phyloP scores from a whole-genome alignment of 2,113 vertebrate species.

The Ia io region DNA sequence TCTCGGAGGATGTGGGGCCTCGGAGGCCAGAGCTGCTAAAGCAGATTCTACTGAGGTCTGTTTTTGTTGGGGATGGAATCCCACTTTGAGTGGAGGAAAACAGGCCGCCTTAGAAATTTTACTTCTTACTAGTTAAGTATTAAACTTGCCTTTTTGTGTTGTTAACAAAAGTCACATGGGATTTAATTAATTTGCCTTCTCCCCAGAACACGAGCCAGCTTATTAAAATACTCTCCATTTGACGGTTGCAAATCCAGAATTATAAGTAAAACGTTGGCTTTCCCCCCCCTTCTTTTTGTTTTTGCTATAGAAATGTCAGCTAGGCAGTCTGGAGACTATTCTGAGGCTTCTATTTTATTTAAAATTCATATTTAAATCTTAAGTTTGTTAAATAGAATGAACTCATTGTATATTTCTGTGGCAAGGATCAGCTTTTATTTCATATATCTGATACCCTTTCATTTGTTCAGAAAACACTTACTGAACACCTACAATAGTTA shows the following conservation, averaged over 20 bases:
- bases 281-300: background rate
- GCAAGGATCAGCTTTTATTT: background rate
- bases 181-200: slow-evolving; percentile 37
- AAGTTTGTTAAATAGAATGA: background rate
- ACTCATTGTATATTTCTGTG: background rate
- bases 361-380: background rate
- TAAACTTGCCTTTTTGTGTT: slow-evolving; percentile 34
- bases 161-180: slow-evolving; percentile 36
- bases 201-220: background rate
- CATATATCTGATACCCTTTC: background rate
- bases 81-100: background rate
- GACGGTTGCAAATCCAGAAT: slow-evolving; percentile 15
- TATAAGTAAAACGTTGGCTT: background rate
- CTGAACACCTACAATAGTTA: background rate
- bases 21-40: background rate
- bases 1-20: background rate
- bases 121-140: slow-evolving; percentile 20
- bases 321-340: background rate
- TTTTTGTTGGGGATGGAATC: background rate
- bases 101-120: background rate
- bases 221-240: slow-evolving; percentile 12
- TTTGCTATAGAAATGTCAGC: background rate
- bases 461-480: background rate
- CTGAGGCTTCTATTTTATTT: slow-evolving; percentile 3
- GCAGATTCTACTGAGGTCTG: background rate